Conservation (phyloP, 2,888 invertebrate species). For the Holacanthella duospinosa region DNA sequence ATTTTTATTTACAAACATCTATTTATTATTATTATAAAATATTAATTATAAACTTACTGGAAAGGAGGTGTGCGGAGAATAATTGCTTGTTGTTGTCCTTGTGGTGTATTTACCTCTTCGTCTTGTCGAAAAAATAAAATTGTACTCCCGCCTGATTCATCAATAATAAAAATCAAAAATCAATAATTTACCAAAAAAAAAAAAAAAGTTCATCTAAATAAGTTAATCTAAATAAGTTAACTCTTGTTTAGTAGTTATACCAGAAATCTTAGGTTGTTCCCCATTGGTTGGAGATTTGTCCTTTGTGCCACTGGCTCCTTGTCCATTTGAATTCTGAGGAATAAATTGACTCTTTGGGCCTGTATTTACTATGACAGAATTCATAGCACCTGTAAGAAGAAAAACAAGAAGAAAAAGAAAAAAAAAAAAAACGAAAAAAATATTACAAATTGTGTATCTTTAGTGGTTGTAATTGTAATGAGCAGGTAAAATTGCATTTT, state of each 20-base stretch:
- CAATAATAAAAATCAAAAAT: not conserved
- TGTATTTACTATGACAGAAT: not conserved
- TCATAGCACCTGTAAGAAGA: slow-evolving; percentile 3
- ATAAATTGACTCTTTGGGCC: not conserved
- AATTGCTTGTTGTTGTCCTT: slow-evolving; percentile 29
- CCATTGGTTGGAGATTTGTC: not conserved
- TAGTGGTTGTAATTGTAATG: not conserved
- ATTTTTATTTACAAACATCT: slow-evolving; percentile 5
- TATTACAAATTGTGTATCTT: too few species aligned
- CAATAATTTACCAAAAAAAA: slow-evolving; percentile 7
- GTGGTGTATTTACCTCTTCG: slow-evolving; percentile 28
- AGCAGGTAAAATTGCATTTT: too few species aligned
- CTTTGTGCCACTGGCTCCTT: too few species aligned
- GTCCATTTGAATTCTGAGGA: not conserved
- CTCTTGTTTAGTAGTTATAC: too few species aligned
- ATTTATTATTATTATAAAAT: slow-evolving; percentile 2
- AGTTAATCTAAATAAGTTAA: not conserved
- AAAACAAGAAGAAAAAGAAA: too few species aligned
- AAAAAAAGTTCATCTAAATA: not conserved
- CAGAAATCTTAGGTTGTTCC: too few species aligned
- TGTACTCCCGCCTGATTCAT: slow-evolving; percentile 17
- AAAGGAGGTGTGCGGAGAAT: slow-evolving; percentile 33
- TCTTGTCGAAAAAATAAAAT: slow-evolving; percentile 31
- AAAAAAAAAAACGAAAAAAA: too few species aligned
- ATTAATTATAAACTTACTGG: slow-evolving; percentile 19